These are phyloP conservation scores for Hepsetus odoe DNA, from an alignment of 2,113 vertebrate genomes.

Conservation along the genomic window DNA sequence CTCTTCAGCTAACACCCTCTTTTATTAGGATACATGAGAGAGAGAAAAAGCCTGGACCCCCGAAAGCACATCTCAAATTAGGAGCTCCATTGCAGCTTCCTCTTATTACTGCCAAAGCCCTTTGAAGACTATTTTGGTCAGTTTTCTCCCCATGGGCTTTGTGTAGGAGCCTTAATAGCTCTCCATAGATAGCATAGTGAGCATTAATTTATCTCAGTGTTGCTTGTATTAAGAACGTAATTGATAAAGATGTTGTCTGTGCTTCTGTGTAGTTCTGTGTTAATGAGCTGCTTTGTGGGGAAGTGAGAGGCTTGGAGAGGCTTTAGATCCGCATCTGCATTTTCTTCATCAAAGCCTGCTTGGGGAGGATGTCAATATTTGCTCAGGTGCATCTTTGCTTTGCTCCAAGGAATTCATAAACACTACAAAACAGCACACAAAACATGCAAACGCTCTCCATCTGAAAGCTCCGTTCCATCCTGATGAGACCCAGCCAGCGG, in stretches of 20 bases:
- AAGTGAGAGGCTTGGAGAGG: not conserved
- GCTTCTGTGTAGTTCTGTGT: not conserved
- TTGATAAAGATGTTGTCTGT: not conserved
- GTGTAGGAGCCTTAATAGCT: slow-evolving; percentile 13
- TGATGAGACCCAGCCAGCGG: slow-evolving; percentile 7
- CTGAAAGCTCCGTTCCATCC: slow-evolving; percentile 9
- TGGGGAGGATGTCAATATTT: slow-evolving; percentile 67
- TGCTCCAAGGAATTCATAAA: slow-evolving; percentile 29
- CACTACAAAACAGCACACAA: slow-evolving; percentile 11
- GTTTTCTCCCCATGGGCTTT: not conserved
- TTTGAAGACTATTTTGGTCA: slow-evolving; percentile 35
- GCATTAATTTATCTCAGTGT: slow-evolving; percentile 14
- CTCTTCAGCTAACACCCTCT: slow-evolving; percentile 11
- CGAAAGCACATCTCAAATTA: slow-evolving; percentile 42
- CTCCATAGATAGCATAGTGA: not conserved
- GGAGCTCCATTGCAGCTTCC: slow-evolving; percentile 30
- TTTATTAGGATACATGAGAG: slow-evolving; percentile 45
- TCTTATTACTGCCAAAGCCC: slow-evolving; percentile 25
- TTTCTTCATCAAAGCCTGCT: slow-evolving; percentile 54
- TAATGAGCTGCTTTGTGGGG: not conserved
- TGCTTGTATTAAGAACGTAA: slow-evolving; percentile 28
- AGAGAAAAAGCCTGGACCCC: slow-evolving; percentile 21
- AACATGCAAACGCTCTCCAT: slow-evolving; percentile 8
- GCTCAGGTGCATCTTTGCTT: slow-evolving; percentile 65
- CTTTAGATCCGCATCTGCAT: not conserved